phyloP scores from a whole-genome alignment of 2,888 invertebrate genomes.

The Protodeltote pygarga region DNA sequence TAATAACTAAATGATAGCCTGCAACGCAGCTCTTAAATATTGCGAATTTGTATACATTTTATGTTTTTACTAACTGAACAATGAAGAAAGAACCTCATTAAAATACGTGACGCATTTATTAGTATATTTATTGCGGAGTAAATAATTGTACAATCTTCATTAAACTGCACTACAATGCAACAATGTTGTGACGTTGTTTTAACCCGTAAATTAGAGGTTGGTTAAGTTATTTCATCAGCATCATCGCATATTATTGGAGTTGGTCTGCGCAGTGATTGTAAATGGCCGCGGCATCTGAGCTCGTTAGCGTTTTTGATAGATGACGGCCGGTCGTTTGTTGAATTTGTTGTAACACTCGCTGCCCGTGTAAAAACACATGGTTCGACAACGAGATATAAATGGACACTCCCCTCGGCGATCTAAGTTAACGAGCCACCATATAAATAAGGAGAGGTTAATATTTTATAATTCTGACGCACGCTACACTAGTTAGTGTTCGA shows the following conservation, averaged over 20 bases:
- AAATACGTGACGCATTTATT: no score
- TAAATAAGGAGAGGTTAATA: slow-evolving; percentile 81
- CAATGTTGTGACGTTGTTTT: slow-evolving; percentile 63
- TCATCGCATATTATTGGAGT: slow-evolving; percentile 79
- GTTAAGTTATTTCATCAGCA: slow-evolving; percentile 70
- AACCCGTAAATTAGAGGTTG: slow-evolving; percentile 62
- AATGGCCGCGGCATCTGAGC: slow-evolving; percentile 80
- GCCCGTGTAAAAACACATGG: slow-evolving; percentile 81
- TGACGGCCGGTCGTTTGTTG: slow-evolving; percentile 83
- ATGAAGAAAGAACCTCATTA: no score
- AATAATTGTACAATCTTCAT: slow-evolving; percentile 27
- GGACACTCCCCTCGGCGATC: slow-evolving; percentile 84
- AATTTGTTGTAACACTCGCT: slow-evolving; percentile 82
- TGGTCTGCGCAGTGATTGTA: slow-evolving; percentile 72
- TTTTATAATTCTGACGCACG: slow-evolving; percentile 72
- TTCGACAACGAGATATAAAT: slow-evolving; percentile 84
- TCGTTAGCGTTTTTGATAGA: slow-evolving; percentile 87
- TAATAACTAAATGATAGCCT: no score
- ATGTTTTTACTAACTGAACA: no score
- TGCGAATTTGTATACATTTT: no score
- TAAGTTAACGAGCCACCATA: slow-evolving; percentile 83
- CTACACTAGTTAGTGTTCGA: slow-evolving; percentile 57
- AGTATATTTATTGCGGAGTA: slow-evolving; percentile 18
- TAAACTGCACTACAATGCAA: slow-evolving; percentile 46
- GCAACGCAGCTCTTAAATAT: no score